Conservation (phyloP, 2,113 vertebrate genomes). For the Trichechus manatus region DNA sequence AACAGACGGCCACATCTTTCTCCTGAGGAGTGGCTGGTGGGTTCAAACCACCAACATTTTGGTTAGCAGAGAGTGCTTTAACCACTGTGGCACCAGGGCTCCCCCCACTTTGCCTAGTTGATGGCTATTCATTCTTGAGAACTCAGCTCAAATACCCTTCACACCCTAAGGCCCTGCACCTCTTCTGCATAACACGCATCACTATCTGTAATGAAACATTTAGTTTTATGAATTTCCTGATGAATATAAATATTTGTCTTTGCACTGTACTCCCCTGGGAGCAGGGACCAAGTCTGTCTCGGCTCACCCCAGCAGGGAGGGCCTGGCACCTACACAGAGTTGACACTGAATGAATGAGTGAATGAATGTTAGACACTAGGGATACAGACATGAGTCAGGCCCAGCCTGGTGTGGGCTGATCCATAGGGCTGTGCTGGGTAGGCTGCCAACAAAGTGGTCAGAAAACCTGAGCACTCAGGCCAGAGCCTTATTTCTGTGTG, state of each 20-base stretch:
- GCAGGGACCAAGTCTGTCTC: background rate
- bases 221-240: background rate
- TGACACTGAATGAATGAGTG: background rate
- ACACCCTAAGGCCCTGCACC: background rate
- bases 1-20: too few species aligned
- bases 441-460: background rate
- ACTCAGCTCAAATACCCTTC: background rate
- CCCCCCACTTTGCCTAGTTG: too few species aligned
- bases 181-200: background rate
- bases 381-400: background rate
- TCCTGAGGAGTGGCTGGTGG: too few species aligned
- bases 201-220: background rate
- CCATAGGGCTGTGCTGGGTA: background rate
- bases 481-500: background rate
- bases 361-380: background rate
- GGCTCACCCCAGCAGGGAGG: background rate
- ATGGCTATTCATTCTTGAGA: background rate
- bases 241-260: background rate
- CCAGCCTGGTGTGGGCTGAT: too few species aligned
- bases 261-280: background rate
- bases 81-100: too few species aligned
- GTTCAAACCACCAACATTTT: too few species aligned
- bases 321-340: background rate
- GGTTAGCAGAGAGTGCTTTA: too few species aligned
- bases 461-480: background rate